Conservation (phyloP, 2,797 vertebrate genomes). For the Melanotaenia parkinsoni region DNA sequence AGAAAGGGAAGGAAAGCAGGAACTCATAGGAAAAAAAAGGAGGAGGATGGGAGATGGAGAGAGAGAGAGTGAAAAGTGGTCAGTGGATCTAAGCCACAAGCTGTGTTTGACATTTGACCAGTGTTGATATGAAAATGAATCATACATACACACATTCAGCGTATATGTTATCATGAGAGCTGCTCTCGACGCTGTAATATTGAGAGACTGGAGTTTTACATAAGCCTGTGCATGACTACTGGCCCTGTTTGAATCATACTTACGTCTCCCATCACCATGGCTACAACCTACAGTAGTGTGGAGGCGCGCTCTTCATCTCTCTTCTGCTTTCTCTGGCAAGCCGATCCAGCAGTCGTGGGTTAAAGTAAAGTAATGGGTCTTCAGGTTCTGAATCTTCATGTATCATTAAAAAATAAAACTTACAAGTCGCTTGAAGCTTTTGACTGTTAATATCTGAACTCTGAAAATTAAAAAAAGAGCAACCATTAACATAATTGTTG, state of each 20-base stretch:
- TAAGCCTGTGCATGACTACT: conserved; percentile 77
- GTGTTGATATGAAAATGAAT: conserved; percentile 50
- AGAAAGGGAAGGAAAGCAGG: background rate
- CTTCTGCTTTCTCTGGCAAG: conserved; percentile 60
- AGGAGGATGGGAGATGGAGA: background rate
- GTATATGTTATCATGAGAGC: conserved; percentile 27
- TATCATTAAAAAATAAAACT: conserved; percentile 29
- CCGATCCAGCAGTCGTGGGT: conserved; percentile 61
- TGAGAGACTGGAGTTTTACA: conserved; percentile 70
- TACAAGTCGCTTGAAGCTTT: conserved; percentile 22
- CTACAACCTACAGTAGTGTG: conserved; percentile 80
- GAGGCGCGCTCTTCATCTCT: conserved; percentile 71
- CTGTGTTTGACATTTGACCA: conserved; percentile 56
- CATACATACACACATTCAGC: conserved; percentile 8
- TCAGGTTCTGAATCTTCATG: conserved; percentile 51
- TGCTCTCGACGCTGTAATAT: conserved; percentile 36
- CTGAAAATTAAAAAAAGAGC: background rate
- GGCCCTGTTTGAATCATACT: conserved; percentile 75
- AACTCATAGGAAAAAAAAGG: conserved; percentile 2
- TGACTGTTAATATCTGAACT: conserved; percentile 23
- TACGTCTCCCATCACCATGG: conserved; percentile 79
- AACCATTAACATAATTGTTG: conserved; percentile 14
- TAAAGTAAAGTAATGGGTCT: conserved; percentile 62
- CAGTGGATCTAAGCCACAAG: conserved; percentile 33
- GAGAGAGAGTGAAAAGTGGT: conserved; percentile 12